Percentiles rank a stretch among this genome's conserved stretches.
These are phyloP conservation scores for Eunapius fragilis DNA, from an alignment of 37 sponge, comb jelly and placozoan genomes.

Conservation along the genomic window DNA sequence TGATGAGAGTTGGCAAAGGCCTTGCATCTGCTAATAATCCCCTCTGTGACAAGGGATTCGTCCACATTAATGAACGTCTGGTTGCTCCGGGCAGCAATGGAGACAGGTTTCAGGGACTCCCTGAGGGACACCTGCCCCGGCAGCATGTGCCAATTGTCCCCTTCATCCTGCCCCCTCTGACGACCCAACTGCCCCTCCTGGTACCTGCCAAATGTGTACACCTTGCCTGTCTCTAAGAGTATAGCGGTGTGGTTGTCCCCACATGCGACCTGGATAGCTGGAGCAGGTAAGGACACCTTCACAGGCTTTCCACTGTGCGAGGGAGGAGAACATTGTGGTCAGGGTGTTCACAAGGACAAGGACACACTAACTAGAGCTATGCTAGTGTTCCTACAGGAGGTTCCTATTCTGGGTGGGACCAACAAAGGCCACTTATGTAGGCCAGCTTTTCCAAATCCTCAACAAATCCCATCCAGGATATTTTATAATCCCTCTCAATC, in stretches of 20 bases:
- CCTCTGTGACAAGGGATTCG: conserved; percentile 71
- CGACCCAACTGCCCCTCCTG: conserved; percentile 87
- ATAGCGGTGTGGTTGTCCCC: conserved; percentile 94
- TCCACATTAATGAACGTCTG: conserved; percentile 75
- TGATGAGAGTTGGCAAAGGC: conserved; percentile 56
- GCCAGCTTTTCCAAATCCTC: too few species aligned
- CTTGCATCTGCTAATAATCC: conserved; percentile 26
- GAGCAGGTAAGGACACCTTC: conserved; percentile 71
- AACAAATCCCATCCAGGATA: too few species aligned
- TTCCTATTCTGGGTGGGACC: too few species aligned
- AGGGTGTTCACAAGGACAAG: too few species aligned
- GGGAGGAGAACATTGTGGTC: too few species aligned
- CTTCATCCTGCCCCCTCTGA: conserved; percentile 30
- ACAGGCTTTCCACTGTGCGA: conserved; percentile 72
- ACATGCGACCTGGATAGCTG: conserved; percentile 82
- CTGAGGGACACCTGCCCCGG: conserved; percentile 52
- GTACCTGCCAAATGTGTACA: conserved; percentile 83
- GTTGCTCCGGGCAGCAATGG: conserved; percentile 72
- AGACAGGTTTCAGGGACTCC: conserved; percentile 56
- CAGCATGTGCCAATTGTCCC: conserved; percentile 61
- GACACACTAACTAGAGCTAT: too few species aligned
- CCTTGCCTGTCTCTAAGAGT: conserved; percentile 72
- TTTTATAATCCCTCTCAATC: too few species aligned
- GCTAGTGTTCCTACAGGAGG: too few species aligned
- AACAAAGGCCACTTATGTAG: too few species aligned